phyloP scores from a whole-genome alignment of 2,113 vertebrate genomes.

The Danionella cerebrum region DNA sequence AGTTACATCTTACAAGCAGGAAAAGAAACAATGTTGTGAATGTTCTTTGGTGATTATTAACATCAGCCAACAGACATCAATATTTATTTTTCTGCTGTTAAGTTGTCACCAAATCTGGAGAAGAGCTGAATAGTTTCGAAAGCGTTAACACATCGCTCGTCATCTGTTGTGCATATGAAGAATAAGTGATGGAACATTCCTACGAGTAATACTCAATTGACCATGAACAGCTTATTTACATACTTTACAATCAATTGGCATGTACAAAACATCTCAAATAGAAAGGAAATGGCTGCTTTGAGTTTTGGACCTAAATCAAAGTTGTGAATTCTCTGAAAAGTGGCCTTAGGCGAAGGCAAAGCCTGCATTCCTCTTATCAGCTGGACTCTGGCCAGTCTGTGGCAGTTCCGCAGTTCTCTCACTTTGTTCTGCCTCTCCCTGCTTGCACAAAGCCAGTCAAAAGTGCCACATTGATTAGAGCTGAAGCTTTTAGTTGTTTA shows the following conservation, averaged over 20 bases:
- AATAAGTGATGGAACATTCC: neutral
- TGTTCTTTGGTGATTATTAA: too few relatives aligned
- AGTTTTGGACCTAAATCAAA: neutral
- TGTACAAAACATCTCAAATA: neutral
- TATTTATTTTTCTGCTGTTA: too few relatives aligned
- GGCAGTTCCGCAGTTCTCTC: neutral
- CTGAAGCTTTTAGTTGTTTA: neutral
- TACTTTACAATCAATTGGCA: neutral
- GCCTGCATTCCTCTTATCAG: constrained; percentile 13
- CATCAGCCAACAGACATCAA: too few relatives aligned
- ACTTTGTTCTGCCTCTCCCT: neutral
- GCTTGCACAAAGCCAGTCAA: neutral
- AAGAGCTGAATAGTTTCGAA: too few relatives aligned
- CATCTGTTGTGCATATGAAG: too few relatives aligned
- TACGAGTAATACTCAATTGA: neutral
- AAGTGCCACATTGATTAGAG: neutral
- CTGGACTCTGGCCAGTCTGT: constrained; percentile 2
- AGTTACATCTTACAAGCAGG: too few relatives aligned
- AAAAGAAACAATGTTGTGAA: too few relatives aligned
- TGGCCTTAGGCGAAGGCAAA: neutral
- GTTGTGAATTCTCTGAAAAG: neutral
- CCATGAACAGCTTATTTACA: neutral
- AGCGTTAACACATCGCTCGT: too few relatives aligned
- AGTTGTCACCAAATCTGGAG: too few relatives aligned
- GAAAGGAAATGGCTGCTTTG: neutral